Evolutionary conservation across 2,888 invertebrate species (phyloP).

Genomic region (Nephrotoma flavescens): DNA sequence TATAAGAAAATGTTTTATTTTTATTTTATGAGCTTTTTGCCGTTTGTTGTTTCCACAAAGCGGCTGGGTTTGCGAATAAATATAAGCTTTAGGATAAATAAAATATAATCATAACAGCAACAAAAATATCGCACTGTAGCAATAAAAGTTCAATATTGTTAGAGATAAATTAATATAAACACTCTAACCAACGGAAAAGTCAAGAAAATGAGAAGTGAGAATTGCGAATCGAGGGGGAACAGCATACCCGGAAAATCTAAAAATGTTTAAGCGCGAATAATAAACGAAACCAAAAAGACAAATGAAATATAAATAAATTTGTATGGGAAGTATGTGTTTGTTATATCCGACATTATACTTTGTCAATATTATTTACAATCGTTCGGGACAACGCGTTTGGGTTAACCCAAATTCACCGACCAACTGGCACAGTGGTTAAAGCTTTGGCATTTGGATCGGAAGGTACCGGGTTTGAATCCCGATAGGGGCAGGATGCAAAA

Average conservation of each 20-base stretch:
- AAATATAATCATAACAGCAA: background rate
- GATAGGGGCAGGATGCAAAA: no score
- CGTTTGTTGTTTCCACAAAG: background rate
- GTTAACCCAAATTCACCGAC: no score
- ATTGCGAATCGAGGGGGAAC: background rate
- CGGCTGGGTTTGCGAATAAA: background rate
- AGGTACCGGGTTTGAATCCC: no score
- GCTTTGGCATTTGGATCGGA: no score
- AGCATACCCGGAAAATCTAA: background rate
- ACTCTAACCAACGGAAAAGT: background rate
- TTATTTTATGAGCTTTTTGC: background rate
- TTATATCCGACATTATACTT: background rate
- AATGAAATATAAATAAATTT: background rate
- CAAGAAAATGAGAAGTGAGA: background rate
- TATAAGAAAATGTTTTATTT: background rate
- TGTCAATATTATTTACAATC: background rate
- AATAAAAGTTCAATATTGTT: background rate
- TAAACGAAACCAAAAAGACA: background rate
- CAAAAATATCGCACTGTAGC: background rate
- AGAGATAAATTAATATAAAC: background rate
- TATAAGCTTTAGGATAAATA: background rate
- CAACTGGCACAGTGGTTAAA: no score
- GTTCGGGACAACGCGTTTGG: background rate
- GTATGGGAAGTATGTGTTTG: background rate
- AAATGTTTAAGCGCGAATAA: background rate